Evolutionary conservation across 2,888 invertebrate genomes (phyloP).

Genomic region (Sclerodermus sp.): DNA sequence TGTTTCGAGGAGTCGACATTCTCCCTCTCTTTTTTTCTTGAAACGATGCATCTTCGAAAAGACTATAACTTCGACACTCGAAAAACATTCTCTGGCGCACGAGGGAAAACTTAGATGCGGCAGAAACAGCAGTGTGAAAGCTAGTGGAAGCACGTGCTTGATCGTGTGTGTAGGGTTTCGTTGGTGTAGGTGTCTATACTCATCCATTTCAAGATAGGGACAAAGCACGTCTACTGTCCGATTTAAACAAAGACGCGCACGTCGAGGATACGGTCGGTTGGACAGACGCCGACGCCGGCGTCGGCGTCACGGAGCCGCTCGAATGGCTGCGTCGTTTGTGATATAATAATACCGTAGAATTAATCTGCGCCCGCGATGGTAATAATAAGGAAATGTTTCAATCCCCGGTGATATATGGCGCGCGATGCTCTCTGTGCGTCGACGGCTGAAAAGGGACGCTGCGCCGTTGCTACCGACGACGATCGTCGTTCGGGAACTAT

Average conservation of each 20-base stretch:
- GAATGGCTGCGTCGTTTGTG: constrained; percentile 30
- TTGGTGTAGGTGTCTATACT: not conserved
- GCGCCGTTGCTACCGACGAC: constrained; percentile 20
- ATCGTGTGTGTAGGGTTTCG: no score
- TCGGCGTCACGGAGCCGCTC: constrained; percentile 24
- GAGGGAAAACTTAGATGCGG: no score
- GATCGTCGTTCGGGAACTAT: constrained; percentile 38
- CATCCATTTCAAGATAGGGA: constrained; percentile 9
- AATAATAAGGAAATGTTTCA: constrained; percentile 58
- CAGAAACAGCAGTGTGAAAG: no score
- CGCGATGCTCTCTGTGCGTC: constrained; percentile 22
- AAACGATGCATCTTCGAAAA: no score
- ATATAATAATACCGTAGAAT: constrained; percentile 46
- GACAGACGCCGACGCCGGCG: constrained; percentile 20
- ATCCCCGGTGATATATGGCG: constrained; percentile 53
- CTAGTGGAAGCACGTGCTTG: no score
- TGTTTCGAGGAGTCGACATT: no score
- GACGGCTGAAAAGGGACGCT: constrained; percentile 32
- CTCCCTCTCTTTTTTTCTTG: no score
- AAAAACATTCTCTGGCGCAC: no score
- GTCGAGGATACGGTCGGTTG: constrained; percentile 12
- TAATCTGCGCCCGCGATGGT: constrained; percentile 56
- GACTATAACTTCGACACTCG: no score
- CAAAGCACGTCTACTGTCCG: constrained; percentile 29
- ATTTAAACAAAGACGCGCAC: constrained; percentile 38